phyloP scores from a whole-genome alignment of 2,888 invertebrate genomes.

The Hecatera dysodea region DNA sequence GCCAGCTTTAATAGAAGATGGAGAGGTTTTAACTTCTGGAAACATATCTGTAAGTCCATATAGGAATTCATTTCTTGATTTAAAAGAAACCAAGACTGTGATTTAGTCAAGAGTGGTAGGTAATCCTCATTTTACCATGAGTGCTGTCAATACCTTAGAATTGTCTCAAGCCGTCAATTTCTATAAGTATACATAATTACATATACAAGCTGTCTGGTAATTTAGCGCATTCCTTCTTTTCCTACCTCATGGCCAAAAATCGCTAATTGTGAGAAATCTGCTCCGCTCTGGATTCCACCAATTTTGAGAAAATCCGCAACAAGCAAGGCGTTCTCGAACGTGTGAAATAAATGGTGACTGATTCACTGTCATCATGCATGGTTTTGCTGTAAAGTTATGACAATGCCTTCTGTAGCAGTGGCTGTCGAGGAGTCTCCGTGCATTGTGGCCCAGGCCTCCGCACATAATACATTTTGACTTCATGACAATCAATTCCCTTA shows the following conservation, averaged over 20 bases:
- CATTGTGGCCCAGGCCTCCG: background rate
- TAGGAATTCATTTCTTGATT: background rate
- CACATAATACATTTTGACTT: background rate
- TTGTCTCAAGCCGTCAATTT: background rate
- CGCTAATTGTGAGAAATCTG: too few relatives aligned
- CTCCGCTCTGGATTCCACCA: too few relatives aligned
- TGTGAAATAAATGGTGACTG: too few relatives aligned
- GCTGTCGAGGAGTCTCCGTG: background rate
- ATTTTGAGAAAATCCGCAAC: too few relatives aligned
- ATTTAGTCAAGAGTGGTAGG: background rate
- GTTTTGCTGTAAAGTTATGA: background rate
- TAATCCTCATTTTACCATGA: background rate
- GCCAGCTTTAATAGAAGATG: conserved; percentile 95
- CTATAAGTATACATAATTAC: too few relatives aligned
- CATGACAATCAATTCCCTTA: too few relatives aligned
- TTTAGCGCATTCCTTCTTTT: too few relatives aligned
- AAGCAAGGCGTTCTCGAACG: too few relatives aligned
- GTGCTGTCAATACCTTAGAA: background rate
- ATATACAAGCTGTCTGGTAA: too few relatives aligned
- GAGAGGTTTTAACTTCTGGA: conserved; percentile 96
- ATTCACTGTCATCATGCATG: too few relatives aligned
- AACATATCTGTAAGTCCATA: conserved; percentile 94
- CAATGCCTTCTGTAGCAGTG: background rate
- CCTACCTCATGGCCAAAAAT: too few relatives aligned
- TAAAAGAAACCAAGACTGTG: too few relatives aligned